Evolutionary conservation across 2,797 vertebrate species (phyloP).

Genomic region (Distichodus sexfasciatus): DNA sequence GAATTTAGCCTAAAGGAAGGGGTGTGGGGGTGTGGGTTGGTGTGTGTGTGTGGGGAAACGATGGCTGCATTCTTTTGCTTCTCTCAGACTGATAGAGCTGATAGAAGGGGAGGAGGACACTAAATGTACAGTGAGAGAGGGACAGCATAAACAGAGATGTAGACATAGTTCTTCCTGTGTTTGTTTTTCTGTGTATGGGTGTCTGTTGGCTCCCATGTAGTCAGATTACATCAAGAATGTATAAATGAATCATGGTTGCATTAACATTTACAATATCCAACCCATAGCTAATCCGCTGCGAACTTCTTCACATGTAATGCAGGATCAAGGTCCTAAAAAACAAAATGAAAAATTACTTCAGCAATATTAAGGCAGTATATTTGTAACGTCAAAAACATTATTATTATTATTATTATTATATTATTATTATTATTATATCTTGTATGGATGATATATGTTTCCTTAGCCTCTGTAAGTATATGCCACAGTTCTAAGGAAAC

Average conservation of each 20-base stretch:
- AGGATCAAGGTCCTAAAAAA: conserved; percentile 9
- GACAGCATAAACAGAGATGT: conserved; percentile 38
- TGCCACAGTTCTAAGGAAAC: neutral
- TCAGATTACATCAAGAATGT: neutral
- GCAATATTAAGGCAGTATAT: no score
- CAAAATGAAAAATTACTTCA: conserved; percentile 2
- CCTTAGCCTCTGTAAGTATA: neutral
- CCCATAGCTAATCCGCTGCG: neutral
- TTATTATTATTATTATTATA: no score
- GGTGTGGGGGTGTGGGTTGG: conserved; percentile 35
- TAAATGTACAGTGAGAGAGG: conserved; percentile 23
- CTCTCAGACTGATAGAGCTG: conserved; percentile 38
- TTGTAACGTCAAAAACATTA: no score
- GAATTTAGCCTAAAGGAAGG: conserved; percentile 39
- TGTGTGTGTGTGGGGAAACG: conserved; percentile 45
- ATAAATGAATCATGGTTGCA: neutral
- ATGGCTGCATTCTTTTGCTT: conserved; percentile 42
- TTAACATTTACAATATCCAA: neutral
- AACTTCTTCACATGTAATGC: conserved; percentile 4
- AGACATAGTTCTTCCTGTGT: conserved; percentile 25
- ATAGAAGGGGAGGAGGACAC: conserved; percentile 39
- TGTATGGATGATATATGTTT: no score
- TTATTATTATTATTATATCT: no score
- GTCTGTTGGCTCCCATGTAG: neutral
- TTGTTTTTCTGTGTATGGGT: conserved; percentile 19